phyloP scores from a whole-genome alignment of 2,888 invertebrate species.

The Auanema sp. region DNA sequence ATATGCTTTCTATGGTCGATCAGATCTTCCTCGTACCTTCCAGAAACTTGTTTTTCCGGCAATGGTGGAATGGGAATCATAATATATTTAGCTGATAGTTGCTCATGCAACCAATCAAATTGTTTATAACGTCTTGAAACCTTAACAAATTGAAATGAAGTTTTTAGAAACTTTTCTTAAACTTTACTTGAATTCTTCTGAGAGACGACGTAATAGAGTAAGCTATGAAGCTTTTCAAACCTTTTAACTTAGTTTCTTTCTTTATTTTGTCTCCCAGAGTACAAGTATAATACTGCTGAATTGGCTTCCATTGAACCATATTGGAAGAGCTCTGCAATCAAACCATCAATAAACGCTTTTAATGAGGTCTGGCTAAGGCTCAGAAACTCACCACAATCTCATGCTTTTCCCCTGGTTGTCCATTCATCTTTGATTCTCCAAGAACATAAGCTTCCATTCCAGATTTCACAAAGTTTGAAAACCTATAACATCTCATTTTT shows the following conservation, averaged over 20 bases:
- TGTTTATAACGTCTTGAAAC: slow-evolving; percentile 89
- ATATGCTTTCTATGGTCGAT: slow-evolving; percentile 91
- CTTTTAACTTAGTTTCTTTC: slow-evolving; percentile 94
- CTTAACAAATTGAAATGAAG: slow-evolving; percentile 74
- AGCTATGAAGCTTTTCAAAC: slow-evolving; percentile 91
- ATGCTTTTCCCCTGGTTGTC: slow-evolving; percentile 46
- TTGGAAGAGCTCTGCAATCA: slow-evolving; percentile 69
- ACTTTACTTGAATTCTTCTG: slow-evolving; percentile 63
- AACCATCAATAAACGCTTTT: slow-evolving; percentile 15
- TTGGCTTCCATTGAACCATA: slow-evolving; percentile 74
- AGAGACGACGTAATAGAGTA: slow-evolving; percentile 90
- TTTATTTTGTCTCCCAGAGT: slow-evolving; percentile 85
- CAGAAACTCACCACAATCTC: slow-evolving; percentile 47
- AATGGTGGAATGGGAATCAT: slow-evolving; percentile 92
- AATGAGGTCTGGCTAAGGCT: slow-evolving; percentile 4
- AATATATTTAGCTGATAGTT: slow-evolving; percentile 88
- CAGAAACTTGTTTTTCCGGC: slow-evolving; percentile 96
- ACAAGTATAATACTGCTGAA: slow-evolving; percentile 78
- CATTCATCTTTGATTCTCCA: slow-evolving; percentile 72
- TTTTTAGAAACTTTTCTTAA: not conserved
- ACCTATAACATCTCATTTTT: slow-evolving; percentile 65
- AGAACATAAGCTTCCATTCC: slow-evolving; percentile 87
- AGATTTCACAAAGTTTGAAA: slow-evolving; percentile 86
- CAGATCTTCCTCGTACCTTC: slow-evolving; percentile 93
- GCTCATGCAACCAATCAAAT: slow-evolving; percentile 96